phyloP scores from a whole-genome alignment of 2,888 invertebrate species.

The Lithophane socia region DNA sequence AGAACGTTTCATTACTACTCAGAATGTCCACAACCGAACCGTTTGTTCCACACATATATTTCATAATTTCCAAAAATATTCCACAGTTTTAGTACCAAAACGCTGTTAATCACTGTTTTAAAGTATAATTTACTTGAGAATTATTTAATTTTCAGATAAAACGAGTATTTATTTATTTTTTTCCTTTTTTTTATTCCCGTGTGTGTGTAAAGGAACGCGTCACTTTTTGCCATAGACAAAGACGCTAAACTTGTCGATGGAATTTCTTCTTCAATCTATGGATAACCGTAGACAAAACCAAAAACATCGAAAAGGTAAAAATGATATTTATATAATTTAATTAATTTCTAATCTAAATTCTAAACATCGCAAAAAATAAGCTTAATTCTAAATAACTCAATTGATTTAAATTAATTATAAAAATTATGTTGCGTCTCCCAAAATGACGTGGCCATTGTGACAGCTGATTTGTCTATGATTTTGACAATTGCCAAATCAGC shows the following conservation, averaged over 20 bases:
- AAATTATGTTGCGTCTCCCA: constrained; percentile 74
- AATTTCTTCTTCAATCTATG: constrained; percentile 59
- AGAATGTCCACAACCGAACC: constrained; percentile 49
- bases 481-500: constrained; percentile 90
- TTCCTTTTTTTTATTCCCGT: constrained; percentile 46
- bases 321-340: no score
- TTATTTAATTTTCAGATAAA: constrained; percentile 1
- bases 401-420: not conserved
- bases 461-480: constrained; percentile 85
- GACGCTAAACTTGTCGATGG: constrained; percentile 72
- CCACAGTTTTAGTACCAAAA: constrained; percentile 10
- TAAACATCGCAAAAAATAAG: not conserved
- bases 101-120: constrained; percentile 31
- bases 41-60: constrained; percentile 41
- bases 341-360: not conserved
- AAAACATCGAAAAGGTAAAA: not conserved
- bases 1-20: constrained; percentile 83
- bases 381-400: accelerated
- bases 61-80: constrained; percentile 33
- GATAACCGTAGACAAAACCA: constrained; percentile 47
- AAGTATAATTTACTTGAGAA: not conserved
- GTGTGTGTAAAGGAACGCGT: constrained; percentile 76
- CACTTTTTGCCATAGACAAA: constrained; percentile 74
- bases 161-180: constrained; percentile 47
- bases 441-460: constrained; percentile 89